Percentiles rank a stretch among this genome's conserved stretches.
These are phyloP conservation scores for Potamarius usumacintae DNA, from an alignment of 2,113 vertebrate genomes.

Conservation along the genomic window DNA sequence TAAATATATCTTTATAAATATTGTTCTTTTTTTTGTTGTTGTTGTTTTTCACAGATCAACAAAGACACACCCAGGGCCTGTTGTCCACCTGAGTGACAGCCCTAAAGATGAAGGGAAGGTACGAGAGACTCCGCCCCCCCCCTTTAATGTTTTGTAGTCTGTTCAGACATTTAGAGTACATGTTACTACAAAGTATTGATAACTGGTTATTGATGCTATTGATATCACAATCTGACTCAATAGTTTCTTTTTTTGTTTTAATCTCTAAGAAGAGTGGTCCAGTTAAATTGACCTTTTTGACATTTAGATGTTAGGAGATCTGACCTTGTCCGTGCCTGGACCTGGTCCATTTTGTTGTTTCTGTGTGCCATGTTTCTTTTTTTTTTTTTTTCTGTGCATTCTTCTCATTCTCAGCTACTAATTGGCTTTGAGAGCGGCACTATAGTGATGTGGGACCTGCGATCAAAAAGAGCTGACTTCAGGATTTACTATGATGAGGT, in stretches of 20 bases:
- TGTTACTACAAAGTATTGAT: background rate
- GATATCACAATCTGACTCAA: background rate
- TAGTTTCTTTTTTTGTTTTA: background rate
- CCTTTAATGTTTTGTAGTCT: background rate
- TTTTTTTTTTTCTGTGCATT: slow-evolving; percentile 9
- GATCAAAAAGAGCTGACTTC: slow-evolving; percentile 90
- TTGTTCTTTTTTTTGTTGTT: background rate
- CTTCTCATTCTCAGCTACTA: slow-evolving; percentile 76
- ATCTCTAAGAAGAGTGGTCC: background rate
- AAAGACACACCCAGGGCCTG: slow-evolving; percentile 96
- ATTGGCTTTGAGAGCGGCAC: slow-evolving; percentile 97
- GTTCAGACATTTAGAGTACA: background rate
- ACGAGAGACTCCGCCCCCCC: slow-evolving; percentile 56
- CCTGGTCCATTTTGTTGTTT: background rate
- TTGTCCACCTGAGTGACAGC: slow-evolving; percentile 97
- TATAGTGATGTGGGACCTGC: slow-evolving; percentile 92
- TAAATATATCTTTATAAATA: background rate
- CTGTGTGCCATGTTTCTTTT: slow-evolving; percentile 3
- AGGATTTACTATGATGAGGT: slow-evolving; percentile 98
- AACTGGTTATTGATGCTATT: background rate
- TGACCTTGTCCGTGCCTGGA: background rate
- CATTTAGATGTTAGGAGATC: background rate
- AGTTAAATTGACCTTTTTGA: background rate
- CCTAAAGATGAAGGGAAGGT: slow-evolving; percentile 98
- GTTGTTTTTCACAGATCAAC: slow-evolving; percentile 79